Base-by-base conservation (phyloP, 2,797 vertebrate species). In the Syndactyla subalaris region DNA sequence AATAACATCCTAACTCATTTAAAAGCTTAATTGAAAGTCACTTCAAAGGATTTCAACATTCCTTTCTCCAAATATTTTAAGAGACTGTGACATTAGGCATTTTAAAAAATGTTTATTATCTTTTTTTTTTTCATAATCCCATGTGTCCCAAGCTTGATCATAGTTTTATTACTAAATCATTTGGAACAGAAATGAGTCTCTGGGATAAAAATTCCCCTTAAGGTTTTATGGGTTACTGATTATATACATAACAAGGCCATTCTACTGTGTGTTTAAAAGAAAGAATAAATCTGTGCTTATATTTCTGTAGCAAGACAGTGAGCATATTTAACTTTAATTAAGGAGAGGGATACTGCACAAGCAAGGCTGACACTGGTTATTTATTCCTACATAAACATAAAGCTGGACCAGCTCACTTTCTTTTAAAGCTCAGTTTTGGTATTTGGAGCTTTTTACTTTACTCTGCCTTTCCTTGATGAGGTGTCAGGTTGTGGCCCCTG, bases 241-340 rank as follows among this genome's bases (percentile, higher is more conserved):
- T 86, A 82, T 41, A 46, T 46, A 52, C 82, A 82, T 68, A 59
- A 17, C 32, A 24, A 62, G 34, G 11, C 30, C 68, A 29, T 54
- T 78, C 70, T 61, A 18, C 16, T 46, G 18, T 26, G 11, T 49
- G 41, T 63, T 92, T 65, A 52, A 73, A 78, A 88, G 48, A 87
- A 73, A 90, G 22, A 54, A 34, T 91, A 91, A 94, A 93, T 90
- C 59, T 95, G 89, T 83, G 45, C 46, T 77, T 43, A 57, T 80
- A 10, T 51, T 22, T 14, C 63, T 74, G 36, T 70, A 49, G 46
- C 39, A 88, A 65, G 34, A 23, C 41, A 39, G 49, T 1, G 5
- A 73, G 49, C 0, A 0, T 27, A 46, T 58, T 63, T 26, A 58
- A 36, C 24, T 73, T 76, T 48, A 58, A 46, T 61, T 89, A 63